Conservation (phyloP, 2,113 vertebrate genomes). For the Tragelaphus scriptus region DNA sequence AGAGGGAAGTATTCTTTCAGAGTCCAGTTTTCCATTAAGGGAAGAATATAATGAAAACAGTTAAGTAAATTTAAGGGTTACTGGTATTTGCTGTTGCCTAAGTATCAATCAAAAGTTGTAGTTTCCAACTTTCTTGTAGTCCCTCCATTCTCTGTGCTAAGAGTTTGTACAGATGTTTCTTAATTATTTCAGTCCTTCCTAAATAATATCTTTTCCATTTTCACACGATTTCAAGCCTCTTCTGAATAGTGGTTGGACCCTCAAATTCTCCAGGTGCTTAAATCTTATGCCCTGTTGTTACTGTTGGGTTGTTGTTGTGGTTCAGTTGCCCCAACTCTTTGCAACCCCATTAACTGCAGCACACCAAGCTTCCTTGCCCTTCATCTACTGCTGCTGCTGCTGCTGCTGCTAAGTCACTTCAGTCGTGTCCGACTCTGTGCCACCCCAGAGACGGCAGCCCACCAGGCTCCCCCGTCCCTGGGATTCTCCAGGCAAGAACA, state of each 20-base stretch:
- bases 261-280: neutral
- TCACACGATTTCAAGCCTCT: neutral
- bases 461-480: too few species aligned
- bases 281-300: neutral
- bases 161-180: neutral
- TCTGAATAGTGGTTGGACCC: neutral
- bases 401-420: too few species aligned
- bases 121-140: neutral
- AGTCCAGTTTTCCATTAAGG: neutral
- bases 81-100: neutral
- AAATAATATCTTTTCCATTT: neutral
- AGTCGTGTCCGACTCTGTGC: too few species aligned
- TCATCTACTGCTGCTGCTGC: neutral
- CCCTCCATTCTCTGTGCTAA: neutral
- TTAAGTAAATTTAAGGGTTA: neutral
- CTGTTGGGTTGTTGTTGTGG: neutral
- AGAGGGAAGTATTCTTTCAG: neutral
- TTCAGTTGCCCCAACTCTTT: neutral
- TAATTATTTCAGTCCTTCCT: neutral
- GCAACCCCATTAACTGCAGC: neutral
- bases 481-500: too few species aligned
- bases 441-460: too few species aligned
- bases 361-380: neutral
- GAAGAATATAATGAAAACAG: neutral
- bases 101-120: neutral